These are phyloP conservation scores for Piscicola geometra DNA, from an alignment of 2,888 invertebrate species.

Conservation along the genomic window DNA sequence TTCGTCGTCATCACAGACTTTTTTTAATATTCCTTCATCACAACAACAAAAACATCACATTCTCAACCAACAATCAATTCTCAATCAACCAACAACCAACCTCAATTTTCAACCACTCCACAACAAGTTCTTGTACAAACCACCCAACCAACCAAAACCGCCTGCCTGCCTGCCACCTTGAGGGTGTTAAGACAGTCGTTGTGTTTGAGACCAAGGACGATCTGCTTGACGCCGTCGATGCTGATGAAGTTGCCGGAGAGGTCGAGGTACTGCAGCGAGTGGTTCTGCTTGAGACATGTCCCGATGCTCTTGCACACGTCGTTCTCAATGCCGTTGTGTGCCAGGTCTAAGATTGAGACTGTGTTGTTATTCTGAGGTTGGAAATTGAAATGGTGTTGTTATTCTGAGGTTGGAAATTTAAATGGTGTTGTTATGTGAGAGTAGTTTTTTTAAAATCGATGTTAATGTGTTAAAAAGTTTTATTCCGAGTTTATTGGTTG, in stretches of 20 bases:
- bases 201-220: not conserved
- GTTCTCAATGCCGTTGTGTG: not conserved
- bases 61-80: too few relatives aligned
- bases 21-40: too few relatives aligned
- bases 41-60: too few relatives aligned
- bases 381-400: not conserved
- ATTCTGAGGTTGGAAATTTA: not conserved
- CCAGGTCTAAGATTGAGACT: not conserved
- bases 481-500: too few relatives aligned
- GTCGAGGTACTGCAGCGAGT: not conserved
- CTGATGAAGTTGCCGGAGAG: slow-evolving; percentile 1
- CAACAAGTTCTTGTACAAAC: too few relatives aligned
- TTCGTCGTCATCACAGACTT: not conserved
- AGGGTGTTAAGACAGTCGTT: slow-evolving; percentile 7
- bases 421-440: not conserved
- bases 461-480: not conserved
- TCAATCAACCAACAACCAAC: too few relatives aligned
- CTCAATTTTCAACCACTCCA: too few relatives aligned
- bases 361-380: not conserved
- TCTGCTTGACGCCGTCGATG: not conserved
- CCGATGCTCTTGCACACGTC: not conserved
- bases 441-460: not conserved
- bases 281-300: not conserved
- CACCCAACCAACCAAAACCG: too few relatives aligned
- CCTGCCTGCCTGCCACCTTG: too few relatives aligned